phyloP scores from a whole-genome alignment of 2,113 vertebrate genomes.

The Pycnonotus jocosus region DNA sequence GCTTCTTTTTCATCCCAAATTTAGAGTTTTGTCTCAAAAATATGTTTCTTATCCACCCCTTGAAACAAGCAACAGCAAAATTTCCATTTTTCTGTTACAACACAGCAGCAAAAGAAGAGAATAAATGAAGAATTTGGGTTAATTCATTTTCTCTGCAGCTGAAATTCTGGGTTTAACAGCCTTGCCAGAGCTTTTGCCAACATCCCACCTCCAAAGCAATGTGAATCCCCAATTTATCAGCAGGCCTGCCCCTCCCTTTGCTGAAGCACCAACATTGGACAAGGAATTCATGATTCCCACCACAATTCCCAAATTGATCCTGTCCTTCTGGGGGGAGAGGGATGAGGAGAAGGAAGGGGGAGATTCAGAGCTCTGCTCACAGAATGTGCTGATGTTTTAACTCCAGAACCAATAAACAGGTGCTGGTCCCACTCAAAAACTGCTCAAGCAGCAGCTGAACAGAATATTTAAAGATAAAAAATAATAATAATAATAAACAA shows the following conservation, averaged over 20 bases:
- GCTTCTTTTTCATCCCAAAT: background rate
- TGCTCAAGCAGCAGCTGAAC: background rate
- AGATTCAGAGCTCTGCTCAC: background rate
- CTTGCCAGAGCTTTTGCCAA: background rate
- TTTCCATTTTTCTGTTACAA: background rate
- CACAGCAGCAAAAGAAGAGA: background rate
- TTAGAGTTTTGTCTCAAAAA: background rate
- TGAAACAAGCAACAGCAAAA: background rate
- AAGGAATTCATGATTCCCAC: background rate
- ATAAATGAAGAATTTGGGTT: background rate
- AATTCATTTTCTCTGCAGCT: background rate
- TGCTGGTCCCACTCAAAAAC: background rate
- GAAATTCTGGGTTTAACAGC: background rate
- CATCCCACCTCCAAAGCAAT: too few species aligned
- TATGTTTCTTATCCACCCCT: background rate
- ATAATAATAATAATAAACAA: too few species aligned
- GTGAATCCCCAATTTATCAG: background rate
- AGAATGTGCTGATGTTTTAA: background rate
- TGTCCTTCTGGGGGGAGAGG: accelerated
- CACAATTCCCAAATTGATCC: accelerated
- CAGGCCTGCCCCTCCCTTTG: background rate
- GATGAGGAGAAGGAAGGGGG: background rate
- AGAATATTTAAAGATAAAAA: background rate
- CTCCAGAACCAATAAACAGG: background rate
- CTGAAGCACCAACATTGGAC: background rate